Base-by-base conservation (phyloP, 2,888 invertebrate species). In the Morpho deidamia region DNA sequence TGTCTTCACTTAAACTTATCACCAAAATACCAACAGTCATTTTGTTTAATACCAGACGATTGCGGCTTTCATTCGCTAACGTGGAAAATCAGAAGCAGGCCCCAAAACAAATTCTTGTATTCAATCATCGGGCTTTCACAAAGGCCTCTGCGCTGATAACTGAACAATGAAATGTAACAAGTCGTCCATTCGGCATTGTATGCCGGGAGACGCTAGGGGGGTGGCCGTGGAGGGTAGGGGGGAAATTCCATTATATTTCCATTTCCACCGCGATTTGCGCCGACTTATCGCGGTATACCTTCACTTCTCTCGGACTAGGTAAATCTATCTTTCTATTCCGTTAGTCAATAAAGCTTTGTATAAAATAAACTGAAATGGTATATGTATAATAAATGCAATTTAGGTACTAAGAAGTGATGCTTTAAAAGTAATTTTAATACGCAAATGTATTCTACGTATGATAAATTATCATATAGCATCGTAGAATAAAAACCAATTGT, bases 101-200 rank as follows among this genome's bases (percentile, higher is more conserved):
- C 72, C 76, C 79, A 75, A 85, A 89, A 89, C 89, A 89, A 89
- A 89, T 89, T 86, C 85, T 80, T 78, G 80, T 86, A 88, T 87
- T 89, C 89, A 89, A 89, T 89, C 89, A 89, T 89, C 88, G 69
- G 73, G 78, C 76, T 72, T 76, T 74, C 83, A 88, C 88, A 88
- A 89, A 87, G 76, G 88, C 85, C 85, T 75, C 69, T 72, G 74
- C 78, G 69, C 86, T 88, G 89, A 89, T 89, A 89, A 85, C 88
- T 85, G 88, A 87, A 89, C 89, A 89, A 88, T 89, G 89, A 87
- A 88, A 88, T 86, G 89, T 88, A 88, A 88, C 88, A 85, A 89
- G 88, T 87, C 88, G 87, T 87, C 84, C 82, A 82, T 85, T 80
- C 83, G 74, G 80, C 85, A 89, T 89, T 89, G 89, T 88, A 76